Evolutionary conservation across 2,888 invertebrate species (phyloP).

Genomic region (Mythimna impura): DNA sequence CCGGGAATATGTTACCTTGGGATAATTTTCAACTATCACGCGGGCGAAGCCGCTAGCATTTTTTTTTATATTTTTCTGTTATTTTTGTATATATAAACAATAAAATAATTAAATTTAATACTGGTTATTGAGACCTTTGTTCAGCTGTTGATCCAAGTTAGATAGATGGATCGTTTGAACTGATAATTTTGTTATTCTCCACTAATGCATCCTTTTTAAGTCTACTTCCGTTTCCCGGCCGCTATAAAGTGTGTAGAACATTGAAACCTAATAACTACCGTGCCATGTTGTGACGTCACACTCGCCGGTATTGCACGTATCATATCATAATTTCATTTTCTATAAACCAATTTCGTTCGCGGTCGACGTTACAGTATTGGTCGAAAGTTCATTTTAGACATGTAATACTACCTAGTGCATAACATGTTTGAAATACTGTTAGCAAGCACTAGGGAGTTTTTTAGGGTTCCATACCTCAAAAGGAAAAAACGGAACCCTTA

Average conservation of each 20-base stretch:
- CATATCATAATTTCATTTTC: slow-evolving; percentile 45
- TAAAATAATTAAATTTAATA: too few species aligned
- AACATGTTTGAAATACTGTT: slow-evolving; percentile 20
- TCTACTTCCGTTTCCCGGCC: slow-evolving; percentile 39
- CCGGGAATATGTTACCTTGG: too few species aligned
- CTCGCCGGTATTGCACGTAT: slow-evolving; percentile 25
- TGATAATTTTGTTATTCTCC: slow-evolving; percentile 16
- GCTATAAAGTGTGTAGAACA: slow-evolving; percentile 23
- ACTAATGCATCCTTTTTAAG: slow-evolving; percentile 42
- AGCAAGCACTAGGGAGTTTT: slow-evolving; percentile 3
- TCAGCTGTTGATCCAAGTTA: too few species aligned
- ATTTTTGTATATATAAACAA: too few species aligned
- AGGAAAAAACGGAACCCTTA: too few species aligned
- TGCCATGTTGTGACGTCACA: slow-evolving; percentile 32
- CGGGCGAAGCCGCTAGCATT: too few species aligned
- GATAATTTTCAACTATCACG: too few species aligned
- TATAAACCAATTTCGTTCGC: slow-evolving; percentile 53
- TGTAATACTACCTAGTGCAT: slow-evolving; percentile 1
- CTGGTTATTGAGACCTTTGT: too few species aligned
- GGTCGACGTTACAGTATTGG: slow-evolving; percentile 29
- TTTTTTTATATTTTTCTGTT: too few species aligned
- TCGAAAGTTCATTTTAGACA: slow-evolving; percentile 46
- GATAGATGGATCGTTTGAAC: too few species aligned
- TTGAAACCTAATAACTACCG: slow-evolving; percentile 37
- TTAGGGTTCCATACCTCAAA: too few species aligned